phyloP scores from a whole-genome alignment of 2,797 vertebrate species.

The Passerculus sandwichensis region DNA sequence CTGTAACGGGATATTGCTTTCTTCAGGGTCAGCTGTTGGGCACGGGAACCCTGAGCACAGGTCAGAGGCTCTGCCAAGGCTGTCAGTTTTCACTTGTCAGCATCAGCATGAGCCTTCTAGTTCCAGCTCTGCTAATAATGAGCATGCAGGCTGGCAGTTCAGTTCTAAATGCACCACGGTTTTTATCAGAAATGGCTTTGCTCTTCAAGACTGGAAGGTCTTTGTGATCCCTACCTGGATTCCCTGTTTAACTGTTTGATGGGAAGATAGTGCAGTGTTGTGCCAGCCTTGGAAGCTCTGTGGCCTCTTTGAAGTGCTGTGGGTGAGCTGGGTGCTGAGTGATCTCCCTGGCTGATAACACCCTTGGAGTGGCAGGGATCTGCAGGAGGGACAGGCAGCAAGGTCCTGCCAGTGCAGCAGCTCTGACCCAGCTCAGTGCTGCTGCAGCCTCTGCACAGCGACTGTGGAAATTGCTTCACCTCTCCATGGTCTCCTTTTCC shows the following conservation, averaged over 20 bases:
- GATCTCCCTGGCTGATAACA: neutral
- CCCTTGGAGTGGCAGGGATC: neutral
- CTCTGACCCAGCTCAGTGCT: rapidly evolving
- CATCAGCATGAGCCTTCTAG: neutral
- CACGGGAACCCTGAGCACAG: neutral
- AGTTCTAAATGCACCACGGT: neutral
- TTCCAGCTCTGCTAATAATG: neutral
- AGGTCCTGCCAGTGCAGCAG: neutral
- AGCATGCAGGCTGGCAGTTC: neutral
- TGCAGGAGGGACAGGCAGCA: neutral
- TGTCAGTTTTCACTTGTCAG: neutral
- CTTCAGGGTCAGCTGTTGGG: neutral
- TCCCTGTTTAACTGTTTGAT: neutral
- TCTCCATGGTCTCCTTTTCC: neutral
- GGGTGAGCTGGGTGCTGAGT: neutral
- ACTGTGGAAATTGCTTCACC: neutral
- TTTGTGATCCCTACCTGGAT: neutral
- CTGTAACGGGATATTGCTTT: neutral
- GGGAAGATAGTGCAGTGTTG: neutral
- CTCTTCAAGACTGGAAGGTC: neutral
- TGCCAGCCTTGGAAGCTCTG: neutral
- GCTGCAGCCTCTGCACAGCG: neutral
- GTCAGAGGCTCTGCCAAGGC: neutral
- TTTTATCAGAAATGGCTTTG: slow-evolving; percentile 4
- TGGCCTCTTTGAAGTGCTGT: neutral